Percentiles rank a stretch among this genome's conserved stretches.
Evolutionary conservation across 2,888 invertebrate species (phyloP).

Genomic region (Eugnorisma glareosa): DNA sequence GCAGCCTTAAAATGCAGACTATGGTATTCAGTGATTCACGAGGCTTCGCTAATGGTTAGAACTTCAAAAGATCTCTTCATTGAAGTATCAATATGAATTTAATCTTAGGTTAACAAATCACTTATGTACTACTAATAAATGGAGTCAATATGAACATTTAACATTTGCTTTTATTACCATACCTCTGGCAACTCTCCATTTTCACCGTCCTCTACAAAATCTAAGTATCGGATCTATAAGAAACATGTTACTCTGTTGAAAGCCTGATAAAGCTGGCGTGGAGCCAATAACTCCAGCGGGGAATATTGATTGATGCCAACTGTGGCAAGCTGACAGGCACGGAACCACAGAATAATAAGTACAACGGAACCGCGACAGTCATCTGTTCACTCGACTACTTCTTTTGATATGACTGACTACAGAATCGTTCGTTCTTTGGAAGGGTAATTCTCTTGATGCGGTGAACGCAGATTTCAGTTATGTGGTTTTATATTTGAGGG

Average conservation of each 20-base stretch:
- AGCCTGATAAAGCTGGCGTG: slow-evolving; percentile 67
- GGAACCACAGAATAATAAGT: no score
- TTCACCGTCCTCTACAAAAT: not conserved
- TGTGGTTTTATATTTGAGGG: not conserved
- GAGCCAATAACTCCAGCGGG: slow-evolving; percentile 69
- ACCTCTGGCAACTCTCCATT: not conserved
- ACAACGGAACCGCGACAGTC: slow-evolving; percentile 47
- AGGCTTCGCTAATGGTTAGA: not conserved
- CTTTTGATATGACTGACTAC: slow-evolving; percentile 29
- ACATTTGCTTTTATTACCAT: not conserved
- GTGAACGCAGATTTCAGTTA: not conserved
- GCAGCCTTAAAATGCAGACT: slow-evolving; percentile 20
- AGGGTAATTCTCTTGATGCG: not conserved
- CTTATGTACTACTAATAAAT: not conserved
- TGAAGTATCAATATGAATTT: not conserved
- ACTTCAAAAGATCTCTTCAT: not conserved
- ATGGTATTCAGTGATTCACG: slow-evolving; percentile 22
- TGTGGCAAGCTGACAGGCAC: slow-evolving; percentile 53
- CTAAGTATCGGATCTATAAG: not conserved
- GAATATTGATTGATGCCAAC: slow-evolving; percentile 75
- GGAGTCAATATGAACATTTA: not conserved
- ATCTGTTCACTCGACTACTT: slow-evolving; percentile 25
- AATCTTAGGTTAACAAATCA: not conserved
- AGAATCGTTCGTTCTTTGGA: slow-evolving; percentile 1
- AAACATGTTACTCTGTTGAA: slow-evolving; percentile 33